These are phyloP conservation scores for Incurvaria masculella DNA, from an alignment of 2,888 invertebrate genomes.

Conservation along the genomic window DNA sequence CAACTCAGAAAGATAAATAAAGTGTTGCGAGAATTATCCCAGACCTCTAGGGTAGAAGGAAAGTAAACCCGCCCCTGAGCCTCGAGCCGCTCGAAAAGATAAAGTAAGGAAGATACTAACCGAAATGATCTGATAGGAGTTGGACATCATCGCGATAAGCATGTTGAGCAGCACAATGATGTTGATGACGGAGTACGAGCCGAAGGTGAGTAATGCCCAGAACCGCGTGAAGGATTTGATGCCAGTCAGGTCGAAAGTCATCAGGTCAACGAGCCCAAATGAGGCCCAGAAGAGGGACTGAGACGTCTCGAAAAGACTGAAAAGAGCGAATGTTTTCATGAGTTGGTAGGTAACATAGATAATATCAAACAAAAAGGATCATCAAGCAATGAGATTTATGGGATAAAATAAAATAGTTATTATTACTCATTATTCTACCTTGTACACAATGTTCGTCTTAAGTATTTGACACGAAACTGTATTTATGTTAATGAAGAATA, in stretches of 20 bases:
- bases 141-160: slow-evolving; percentile 99
- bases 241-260: slow-evolving; percentile 91
- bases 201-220: slow-evolving; percentile 97
- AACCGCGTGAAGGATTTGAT: slow-evolving; percentile 95
- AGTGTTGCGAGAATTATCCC: too few species aligned
- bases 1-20: too few species aligned
- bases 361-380: neutral
- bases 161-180: slow-evolving; percentile 96
- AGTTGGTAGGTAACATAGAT: slow-evolving; percentile 2
- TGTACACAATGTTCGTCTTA: too few species aligned
- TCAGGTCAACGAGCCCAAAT: slow-evolving; percentile 92
- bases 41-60: too few species aligned
- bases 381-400: neutral
- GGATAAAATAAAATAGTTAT: too few species aligned
- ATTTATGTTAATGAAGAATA: too few species aligned
- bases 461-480: too few species aligned
- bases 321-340: too few species aligned
- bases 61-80: too few species aligned
- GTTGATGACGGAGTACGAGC: slow-evolving; percentile 96
- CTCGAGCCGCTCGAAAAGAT: too few species aligned
- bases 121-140: slow-evolving; percentile 96
- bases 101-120: too few species aligned
- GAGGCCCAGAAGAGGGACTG: slow-evolving; percentile 98
- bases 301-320: slow-evolving; percentile 93
- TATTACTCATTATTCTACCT: too few species aligned